These are phyloP conservation scores for Taenioides sp. DNA, from an alignment of 2,797 vertebrate species.

Conservation along the genomic window DNA sequence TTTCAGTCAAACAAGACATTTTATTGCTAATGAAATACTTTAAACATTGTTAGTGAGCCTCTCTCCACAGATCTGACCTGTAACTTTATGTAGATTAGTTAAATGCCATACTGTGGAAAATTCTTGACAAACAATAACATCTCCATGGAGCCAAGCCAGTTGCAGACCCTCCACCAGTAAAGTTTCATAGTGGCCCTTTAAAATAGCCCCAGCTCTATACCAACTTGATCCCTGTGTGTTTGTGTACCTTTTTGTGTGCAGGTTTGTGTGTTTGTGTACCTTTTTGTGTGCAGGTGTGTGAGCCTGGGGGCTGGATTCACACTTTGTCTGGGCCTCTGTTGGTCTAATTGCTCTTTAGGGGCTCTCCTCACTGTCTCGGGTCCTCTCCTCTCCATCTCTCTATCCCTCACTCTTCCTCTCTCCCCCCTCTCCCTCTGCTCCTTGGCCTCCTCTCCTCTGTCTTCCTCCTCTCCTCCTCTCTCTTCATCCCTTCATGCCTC, in stretches of 20 bases:
- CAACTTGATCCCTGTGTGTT: slow-evolving; percentile 2
- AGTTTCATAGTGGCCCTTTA: too few species aligned
- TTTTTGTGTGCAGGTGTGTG: slow-evolving; percentile 48
- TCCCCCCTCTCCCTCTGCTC: neutral
- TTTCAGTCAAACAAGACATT: too few species aligned
- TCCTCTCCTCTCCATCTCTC: slow-evolving; percentile 54
- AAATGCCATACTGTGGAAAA: too few species aligned
- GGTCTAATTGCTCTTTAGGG: slow-evolving; percentile 77
- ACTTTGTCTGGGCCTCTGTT: slow-evolving; percentile 63
- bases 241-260: slow-evolving; percentile 37
- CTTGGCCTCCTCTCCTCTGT: neutral
- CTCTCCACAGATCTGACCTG: too few species aligned
- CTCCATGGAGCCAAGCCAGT: too few species aligned
- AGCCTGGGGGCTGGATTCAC: slow-evolving; percentile 60
- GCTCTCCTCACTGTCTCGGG: slow-evolving; percentile 61
- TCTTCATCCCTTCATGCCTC: slow-evolving; percentile 59
- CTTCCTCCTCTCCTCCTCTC: slow-evolving; percentile 38
- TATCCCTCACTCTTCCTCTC: neutral
- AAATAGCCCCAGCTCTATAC: too few species aligned
- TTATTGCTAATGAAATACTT: too few species aligned
- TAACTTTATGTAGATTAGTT: too few species aligned
- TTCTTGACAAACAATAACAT: too few species aligned
- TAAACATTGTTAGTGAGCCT: too few species aligned
- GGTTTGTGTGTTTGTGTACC: slow-evolving; percentile 17
- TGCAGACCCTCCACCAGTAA: too few species aligned